Evolutionary conservation across 2,113 vertebrate genomes (phyloP).

Genomic region (Natator depressus): DNA sequence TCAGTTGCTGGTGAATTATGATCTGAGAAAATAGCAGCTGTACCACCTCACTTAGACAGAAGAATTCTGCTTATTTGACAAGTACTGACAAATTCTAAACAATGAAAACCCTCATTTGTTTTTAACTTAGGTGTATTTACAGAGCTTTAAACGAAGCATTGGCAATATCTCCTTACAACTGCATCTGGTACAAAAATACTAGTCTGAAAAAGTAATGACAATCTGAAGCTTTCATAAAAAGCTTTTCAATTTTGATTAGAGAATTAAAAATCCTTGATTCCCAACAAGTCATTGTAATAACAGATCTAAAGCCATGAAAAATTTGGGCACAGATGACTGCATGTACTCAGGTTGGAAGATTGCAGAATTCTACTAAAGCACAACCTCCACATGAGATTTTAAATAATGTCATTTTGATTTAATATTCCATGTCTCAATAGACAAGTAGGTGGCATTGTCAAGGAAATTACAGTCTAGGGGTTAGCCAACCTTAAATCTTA

Average conservation of each 20-base stretch:
- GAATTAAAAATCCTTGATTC: neutral
- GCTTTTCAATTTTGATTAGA: neutral
- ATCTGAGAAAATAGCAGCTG: neutral
- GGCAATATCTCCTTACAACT: neutral
- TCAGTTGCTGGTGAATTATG: neutral
- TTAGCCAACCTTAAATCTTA: neutral
- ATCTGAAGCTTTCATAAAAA: constrained; percentile 25
- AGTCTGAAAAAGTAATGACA: neutral
- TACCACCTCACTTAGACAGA: neutral
- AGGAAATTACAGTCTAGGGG: neutral
- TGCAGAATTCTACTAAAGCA: neutral
- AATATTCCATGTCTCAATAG: neutral
- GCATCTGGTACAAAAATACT: neutral
- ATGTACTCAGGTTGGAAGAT: too few relatives aligned
- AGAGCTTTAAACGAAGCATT: neutral
- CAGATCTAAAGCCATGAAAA: neutral
- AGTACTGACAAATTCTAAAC: neutral
- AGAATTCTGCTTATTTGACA: neutral
- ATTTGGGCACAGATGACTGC: neutral
- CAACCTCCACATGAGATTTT: neutral
- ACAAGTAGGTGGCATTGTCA: neutral
- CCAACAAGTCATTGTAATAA: neutral
- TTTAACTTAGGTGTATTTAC: neutral
- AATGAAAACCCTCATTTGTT: neutral
- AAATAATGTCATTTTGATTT: neutral